phyloP scores from a whole-genome alignment of 2,888 invertebrate species.

The Trissoscelio sp. region DNA sequence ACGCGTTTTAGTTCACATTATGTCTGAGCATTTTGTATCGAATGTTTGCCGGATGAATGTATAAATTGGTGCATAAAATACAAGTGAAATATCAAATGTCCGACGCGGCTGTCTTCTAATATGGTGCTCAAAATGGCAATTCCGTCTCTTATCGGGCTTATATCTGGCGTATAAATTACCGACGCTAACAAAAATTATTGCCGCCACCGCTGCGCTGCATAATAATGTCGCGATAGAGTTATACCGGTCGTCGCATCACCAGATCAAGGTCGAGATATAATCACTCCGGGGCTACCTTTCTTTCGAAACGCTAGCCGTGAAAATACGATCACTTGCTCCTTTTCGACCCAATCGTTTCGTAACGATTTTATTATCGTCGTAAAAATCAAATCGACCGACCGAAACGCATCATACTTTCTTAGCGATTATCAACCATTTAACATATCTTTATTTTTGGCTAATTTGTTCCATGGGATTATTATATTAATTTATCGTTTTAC shows the following conservation, averaged over 20 bases:
- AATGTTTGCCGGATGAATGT: constrained; percentile 42
- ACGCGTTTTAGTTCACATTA: constrained; percentile 36
- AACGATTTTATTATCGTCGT: constrained; percentile 51
- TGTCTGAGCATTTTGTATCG: constrained; percentile 45
- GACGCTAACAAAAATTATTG: constrained; percentile 68
- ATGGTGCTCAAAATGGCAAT: constrained; percentile 66
- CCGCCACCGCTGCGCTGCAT: constrained; percentile 67
- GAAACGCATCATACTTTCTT: not conserved
- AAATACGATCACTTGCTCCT: constrained; percentile 56
- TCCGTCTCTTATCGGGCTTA: constrained; percentile 62
- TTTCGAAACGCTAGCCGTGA: constrained; percentile 57
- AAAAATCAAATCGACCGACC: constrained; percentile 51
- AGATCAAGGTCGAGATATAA: constrained; percentile 69
- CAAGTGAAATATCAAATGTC: constrained; percentile 67
- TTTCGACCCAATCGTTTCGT: constrained; percentile 26
- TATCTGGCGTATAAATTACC: constrained; percentile 67
- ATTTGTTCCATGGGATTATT: constrained; percentile 22
- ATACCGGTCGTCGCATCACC: constrained; percentile 65
- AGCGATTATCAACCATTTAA: constrained; percentile 19
- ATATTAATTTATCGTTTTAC: constrained; percentile 11
- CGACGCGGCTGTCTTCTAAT: constrained; percentile 66
- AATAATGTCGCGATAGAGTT: constrained; percentile 67
- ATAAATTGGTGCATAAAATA: constrained; percentile 62
- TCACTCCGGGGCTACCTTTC: constrained; percentile 51
- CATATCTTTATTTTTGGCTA: constrained; percentile 28